Evolutionary conservation across 2,888 invertebrate genomes (phyloP).

Genomic region (Vanessa cardui): DNA sequence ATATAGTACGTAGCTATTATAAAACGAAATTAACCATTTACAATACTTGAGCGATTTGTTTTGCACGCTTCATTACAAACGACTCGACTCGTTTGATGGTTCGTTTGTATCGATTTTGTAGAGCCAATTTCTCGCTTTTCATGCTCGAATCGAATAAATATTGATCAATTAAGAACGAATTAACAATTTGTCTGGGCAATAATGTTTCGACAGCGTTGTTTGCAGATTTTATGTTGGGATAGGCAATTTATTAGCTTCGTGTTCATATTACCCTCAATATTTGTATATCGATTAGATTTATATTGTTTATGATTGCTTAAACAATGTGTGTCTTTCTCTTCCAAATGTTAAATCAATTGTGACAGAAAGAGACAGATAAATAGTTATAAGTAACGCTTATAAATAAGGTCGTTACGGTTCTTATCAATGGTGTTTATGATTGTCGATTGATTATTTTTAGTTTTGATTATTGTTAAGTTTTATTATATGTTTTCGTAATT

Average conservation of each 20-base stretch:
- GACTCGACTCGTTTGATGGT: conserved; percentile 17
- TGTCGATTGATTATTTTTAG: too few relatives aligned
- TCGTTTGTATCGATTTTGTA: conserved; percentile 26
- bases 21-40: not conserved
- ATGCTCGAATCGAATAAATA: conserved; percentile 33
- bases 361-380: too few relatives aligned
- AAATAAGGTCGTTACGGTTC: too few relatives aligned
- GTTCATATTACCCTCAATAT: not conserved
- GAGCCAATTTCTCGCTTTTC: conserved; percentile 33
- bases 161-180: conserved; percentile 38
- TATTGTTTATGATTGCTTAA: too few relatives aligned
- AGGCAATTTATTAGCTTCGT: not conserved
- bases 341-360: too few relatives aligned
- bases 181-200: conserved; percentile 38
- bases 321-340: too few relatives aligned
- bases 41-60: not conserved
- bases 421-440: too few relatives aligned
- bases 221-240: not conserved
- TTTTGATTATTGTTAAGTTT: too few relatives aligned
- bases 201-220: conserved; percentile 5
- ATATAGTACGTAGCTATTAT: not conserved
- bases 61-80: conserved; percentile 16
- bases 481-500: too few relatives aligned
- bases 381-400: too few relatives aligned
- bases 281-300: not conserved